phyloP scores from a whole-genome alignment of 2,113 vertebrate species.

The Zosterops lateralis region DNA sequence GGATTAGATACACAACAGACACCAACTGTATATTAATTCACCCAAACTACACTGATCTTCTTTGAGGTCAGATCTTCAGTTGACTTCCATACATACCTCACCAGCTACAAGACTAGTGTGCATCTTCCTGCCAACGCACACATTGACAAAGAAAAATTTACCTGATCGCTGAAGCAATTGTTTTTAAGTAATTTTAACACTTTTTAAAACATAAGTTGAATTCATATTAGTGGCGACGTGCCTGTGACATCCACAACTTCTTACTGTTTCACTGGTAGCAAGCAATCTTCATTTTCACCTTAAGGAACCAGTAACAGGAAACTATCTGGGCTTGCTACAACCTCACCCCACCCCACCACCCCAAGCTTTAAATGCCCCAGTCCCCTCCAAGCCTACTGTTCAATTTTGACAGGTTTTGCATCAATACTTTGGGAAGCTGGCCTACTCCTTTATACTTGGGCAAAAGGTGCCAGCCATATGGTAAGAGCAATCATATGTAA shows the following conservation, averaged over 20 bases:
- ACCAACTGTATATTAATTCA: background rate
- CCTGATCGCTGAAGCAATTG: background rate
- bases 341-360: background rate
- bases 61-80: background rate
- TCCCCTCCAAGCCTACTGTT: background rate
- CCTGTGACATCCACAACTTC: background rate
- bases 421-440: background rate
- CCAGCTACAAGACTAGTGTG: background rate
- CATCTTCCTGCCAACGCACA: background rate
- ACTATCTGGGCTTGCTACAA: background rate
- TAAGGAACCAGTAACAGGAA: background rate
- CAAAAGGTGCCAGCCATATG: background rate
- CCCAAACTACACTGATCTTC: background rate
- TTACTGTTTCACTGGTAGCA: background rate
- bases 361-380: background rate
- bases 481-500: background rate
- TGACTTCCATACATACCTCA: background rate
- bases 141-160: background rate
- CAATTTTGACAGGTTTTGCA: background rate
- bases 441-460: background rate
- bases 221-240: background rate
- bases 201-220: background rate
- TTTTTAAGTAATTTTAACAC: background rate
- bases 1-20: background rate
- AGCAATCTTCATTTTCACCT: background rate